Evolutionary conservation across 2,797 vertebrate species (phyloP).

Genomic region (Phalanger gymnotis): DNA sequence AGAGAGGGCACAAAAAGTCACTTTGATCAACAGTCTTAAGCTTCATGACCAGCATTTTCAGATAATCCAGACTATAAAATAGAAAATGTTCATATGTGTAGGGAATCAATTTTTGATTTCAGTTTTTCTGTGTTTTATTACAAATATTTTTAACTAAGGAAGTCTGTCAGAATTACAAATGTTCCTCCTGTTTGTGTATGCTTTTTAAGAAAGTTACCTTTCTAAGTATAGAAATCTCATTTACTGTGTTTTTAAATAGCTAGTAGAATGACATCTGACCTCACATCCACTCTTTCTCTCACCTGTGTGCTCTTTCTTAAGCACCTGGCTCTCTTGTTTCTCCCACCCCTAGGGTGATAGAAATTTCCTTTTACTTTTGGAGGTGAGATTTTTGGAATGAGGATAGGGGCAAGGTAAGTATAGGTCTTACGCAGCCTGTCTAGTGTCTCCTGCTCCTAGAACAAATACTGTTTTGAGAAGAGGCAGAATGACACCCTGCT

Average conservation of each 20-base stretch:
- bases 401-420: background rate
- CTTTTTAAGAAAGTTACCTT: constrained; percentile 38
- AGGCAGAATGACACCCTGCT: constrained; percentile 62
- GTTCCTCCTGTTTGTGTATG: constrained; percentile 30
- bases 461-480: constrained; percentile 63
- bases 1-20: background rate
- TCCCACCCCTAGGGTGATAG: constrained; percentile 47
- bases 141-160: constrained; percentile 21
- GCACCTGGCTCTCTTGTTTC: background rate
- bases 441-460: constrained; percentile 45
- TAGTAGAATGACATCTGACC: constrained; percentile 65
- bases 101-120: constrained; percentile 26
- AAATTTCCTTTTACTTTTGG: constrained; percentile 68
- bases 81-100: background rate
- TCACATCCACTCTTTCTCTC: constrained; percentile 51
- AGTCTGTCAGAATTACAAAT: constrained; percentile 42
- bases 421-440: constrained; percentile 32
- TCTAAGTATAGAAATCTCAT: constrained; percentile 38
- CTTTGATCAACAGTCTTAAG: constrained; percentile 18
- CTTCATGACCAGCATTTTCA: constrained; percentile 40
- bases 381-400: constrained; percentile 64
- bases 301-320: constrained; percentile 14
- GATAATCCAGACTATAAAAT: constrained; percentile 53
- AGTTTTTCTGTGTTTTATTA: constrained; percentile 43
- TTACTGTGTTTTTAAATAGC: constrained; percentile 59